Conservation (phyloP, 2,888 invertebrate species). For the Zygaena filipendulae region DNA sequence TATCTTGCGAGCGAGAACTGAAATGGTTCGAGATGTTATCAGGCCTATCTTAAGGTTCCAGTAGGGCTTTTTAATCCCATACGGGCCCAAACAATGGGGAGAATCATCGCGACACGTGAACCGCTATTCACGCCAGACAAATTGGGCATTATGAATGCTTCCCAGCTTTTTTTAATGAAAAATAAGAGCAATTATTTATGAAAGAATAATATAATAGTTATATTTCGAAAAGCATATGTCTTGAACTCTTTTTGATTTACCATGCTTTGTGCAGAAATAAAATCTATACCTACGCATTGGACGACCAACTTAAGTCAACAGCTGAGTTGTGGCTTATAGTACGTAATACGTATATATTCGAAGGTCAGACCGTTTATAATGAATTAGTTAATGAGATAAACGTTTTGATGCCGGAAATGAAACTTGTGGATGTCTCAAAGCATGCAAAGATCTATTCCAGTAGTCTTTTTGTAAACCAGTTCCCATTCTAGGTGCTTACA, state of each 20-base stretch:
- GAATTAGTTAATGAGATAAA: too few relatives aligned
- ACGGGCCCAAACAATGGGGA: conserved; percentile 38
- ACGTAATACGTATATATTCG: too few relatives aligned
- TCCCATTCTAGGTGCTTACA: too few relatives aligned
- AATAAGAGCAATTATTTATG: not conserved
- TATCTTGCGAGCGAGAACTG: conserved; percentile 33
- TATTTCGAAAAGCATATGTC: not conserved
- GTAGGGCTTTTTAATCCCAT: conserved; percentile 35
- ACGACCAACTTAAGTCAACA: too few relatives aligned
- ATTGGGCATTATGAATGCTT: conserved; percentile 36
- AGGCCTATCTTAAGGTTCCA: conserved; percentile 20
- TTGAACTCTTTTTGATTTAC: not conserved
- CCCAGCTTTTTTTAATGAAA: not conserved
- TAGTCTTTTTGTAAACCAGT: too few relatives aligned
- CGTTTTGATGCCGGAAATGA: too few relatives aligned
- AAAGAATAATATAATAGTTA: not conserved
- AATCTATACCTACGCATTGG: conserved; percentile 24
- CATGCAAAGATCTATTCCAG: too few relatives aligned
- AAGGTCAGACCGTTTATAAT: too few relatives aligned
- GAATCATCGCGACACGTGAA: conserved; percentile 43
- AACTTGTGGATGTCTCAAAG: too few relatives aligned
- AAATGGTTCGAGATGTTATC: conserved; percentile 46
- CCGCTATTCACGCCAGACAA: conserved; percentile 33
- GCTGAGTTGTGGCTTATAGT: too few relatives aligned
- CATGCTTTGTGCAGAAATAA: too few relatives aligned